Conservation (phyloP, 2,888 invertebrate species). For the Omphaloscelis lunosa region DNA sequence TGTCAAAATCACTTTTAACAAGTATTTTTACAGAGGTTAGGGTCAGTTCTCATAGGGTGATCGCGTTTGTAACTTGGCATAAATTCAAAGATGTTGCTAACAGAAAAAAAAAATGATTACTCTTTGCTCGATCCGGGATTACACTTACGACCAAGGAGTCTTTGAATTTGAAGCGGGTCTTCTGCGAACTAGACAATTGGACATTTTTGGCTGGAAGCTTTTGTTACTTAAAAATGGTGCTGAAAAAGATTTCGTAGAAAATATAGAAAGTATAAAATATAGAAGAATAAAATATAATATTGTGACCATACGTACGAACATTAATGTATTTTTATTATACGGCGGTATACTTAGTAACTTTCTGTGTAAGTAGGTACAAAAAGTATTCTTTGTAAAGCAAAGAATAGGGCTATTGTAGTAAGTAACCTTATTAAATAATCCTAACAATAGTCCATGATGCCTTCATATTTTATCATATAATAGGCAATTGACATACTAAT, state of each 20-base stretch:
- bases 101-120: constrained; percentile 2
- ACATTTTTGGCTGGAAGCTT: background rate
- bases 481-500: constrained; percentile 58
- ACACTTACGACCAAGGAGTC: constrained; percentile 6
- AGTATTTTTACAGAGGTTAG: background rate
- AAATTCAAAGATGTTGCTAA: background rate
- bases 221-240: background rate
- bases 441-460: constrained; percentile 33
- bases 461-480: constrained; percentile 53
- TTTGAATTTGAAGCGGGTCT: constrained; percentile 2
- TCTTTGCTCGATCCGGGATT: background rate
- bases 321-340: constrained; percentile 21
- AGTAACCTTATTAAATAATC: constrained; percentile 32
- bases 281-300: too few species aligned
- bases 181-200: background rate
- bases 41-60: too few species aligned
- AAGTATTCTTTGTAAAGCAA: constrained; percentile 48
- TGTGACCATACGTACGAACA: background rate
- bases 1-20: background rate
- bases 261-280: too few species aligned
- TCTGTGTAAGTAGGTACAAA: constrained; percentile 20
- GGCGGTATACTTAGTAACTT: constrained; percentile 15
- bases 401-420: constrained; percentile 57
- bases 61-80: background rate
- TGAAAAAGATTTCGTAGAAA: background rate